These are phyloP conservation scores for Rhynchophorus ferrugineus DNA, from an alignment of 1,140 invertebrate genomes.

Conservation along the genomic window DNA sequence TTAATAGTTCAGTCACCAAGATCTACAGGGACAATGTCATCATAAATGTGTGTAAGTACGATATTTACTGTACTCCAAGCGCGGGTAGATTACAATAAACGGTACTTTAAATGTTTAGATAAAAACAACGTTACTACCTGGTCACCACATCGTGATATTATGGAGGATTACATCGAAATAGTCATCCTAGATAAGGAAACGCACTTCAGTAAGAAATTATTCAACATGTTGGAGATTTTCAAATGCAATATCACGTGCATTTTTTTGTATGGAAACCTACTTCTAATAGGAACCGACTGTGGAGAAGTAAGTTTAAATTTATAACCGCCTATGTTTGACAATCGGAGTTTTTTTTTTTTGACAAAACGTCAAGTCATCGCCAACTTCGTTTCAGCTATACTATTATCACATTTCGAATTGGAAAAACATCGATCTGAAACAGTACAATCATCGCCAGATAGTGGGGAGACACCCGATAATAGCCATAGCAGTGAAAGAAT, in stretches of 20 bases:
- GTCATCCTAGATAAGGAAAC: conserved; percentile 30
- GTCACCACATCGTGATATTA: conserved; percentile 13
- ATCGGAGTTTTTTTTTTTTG: no score
- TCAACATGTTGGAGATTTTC: conserved; percentile 36
- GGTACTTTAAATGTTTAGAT: conserved; percentile 22
- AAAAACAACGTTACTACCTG: conserved; percentile 23
- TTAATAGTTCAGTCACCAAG: conserved; percentile 23
- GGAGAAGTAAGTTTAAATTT: conserved; percentile 35
- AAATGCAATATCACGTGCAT: conserved; percentile 35
- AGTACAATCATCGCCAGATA: conserved; percentile 30
- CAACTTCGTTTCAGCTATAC: conserved; percentile 35
- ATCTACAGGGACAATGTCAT: conserved; percentile 35
- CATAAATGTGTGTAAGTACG: conserved; percentile 32
- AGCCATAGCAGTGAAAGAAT: conserved; percentile 32
- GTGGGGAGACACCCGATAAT: conserved; percentile 35
- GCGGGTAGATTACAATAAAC: no score
- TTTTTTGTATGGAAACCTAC: conserved; percentile 37
- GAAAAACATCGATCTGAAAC: conserved; percentile 32
- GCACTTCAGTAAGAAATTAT: conserved; percentile 35
- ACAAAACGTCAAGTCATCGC: no score
- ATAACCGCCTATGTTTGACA: no score
- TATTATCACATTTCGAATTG: conserved; percentile 33
- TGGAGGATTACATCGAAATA: conserved; percentile 34
- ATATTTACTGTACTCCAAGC: no score
- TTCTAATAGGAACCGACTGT: conserved; percentile 32